A percentile compares a stretch with the other conserved stretches of the same genome.
Conservation (phyloP, 2,888 invertebrate genomes). For the Cylindroiulus punctatus region DNA sequence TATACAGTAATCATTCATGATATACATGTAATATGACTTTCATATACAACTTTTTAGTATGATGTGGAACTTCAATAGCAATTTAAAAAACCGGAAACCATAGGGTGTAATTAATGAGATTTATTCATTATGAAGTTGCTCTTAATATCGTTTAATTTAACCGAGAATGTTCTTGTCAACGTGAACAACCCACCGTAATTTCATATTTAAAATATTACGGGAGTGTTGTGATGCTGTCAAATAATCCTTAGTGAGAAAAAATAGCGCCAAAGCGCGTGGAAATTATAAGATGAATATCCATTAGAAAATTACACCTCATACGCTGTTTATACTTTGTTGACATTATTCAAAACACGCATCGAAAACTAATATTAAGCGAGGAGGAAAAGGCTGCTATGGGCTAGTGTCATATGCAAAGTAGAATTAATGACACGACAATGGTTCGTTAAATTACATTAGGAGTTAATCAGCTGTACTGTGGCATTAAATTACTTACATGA, state of each 20-base stretch:
- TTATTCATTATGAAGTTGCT: not conserved
- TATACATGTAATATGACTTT: too few relatives aligned
- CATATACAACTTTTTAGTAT: too few relatives aligned
- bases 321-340: slow-evolving; percentile 37
- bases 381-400: not conserved
- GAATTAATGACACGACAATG: slow-evolving; percentile 54
- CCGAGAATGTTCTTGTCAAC: not conserved
- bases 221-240: not conserved
- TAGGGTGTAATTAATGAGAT: not conserved
- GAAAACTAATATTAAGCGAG: not conserved
- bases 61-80: not conserved
- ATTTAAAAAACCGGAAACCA: not conserved
- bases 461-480: slow-evolving; percentile 55
- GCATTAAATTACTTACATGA: slow-evolving; percentile 22
- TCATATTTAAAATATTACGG: not conserved
- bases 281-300: slow-evolving; percentile 20
- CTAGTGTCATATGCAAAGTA: slow-evolving; percentile 52
- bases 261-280: not conserved
- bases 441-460: slow-evolving; percentile 55
- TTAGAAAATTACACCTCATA: slow-evolving; percentile 20
- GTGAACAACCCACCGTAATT: slow-evolving; percentile 17
- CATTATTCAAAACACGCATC: slow-evolving; percentile 20
- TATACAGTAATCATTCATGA: too few relatives aligned
- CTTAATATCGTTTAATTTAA: not conserved
- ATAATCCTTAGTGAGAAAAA: not conserved